These are phyloP conservation scores for Phylloscopus trochilus DNA, from an alignment of 2,113 vertebrate genomes.

Conservation along the genomic window DNA sequence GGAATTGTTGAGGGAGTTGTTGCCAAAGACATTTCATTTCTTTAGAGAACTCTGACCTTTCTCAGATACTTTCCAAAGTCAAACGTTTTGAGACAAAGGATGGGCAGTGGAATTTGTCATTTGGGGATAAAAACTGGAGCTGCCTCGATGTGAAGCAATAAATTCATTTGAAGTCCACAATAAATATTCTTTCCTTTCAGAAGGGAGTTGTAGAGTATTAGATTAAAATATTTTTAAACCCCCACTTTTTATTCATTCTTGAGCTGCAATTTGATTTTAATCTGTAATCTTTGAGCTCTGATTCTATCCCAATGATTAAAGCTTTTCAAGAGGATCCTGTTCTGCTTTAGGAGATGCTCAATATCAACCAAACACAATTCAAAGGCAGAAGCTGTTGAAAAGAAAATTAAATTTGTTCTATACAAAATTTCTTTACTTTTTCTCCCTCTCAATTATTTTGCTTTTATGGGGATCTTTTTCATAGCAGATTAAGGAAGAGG, in stretches of 20 bases:
- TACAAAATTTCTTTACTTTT: not conserved
- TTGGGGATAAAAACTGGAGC: not conserved
- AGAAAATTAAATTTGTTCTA: not conserved
- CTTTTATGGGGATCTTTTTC: not conserved
- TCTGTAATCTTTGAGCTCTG: not conserved
- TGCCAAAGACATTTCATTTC: not conserved
- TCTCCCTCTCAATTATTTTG: not conserved
- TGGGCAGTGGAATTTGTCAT: not conserved
- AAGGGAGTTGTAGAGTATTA: not conserved
- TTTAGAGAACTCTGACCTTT: not conserved
- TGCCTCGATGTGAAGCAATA: not conserved
- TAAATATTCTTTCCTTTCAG: not conserved
- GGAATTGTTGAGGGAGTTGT: not conserved
- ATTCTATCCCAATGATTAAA: not conserved
- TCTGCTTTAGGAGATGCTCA: not conserved
- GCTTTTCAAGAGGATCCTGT: not conserved
- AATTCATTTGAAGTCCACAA: not conserved
- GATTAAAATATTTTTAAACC: not conserved
- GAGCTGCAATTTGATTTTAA: not conserved
- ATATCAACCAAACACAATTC: not conserved
- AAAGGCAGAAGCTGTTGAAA: not conserved
- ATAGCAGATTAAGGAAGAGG: not conserved
- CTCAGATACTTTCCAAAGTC: not conserved
- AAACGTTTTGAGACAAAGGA: not conserved
- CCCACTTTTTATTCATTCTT: not conserved